These are phyloP conservation scores for Cryptoleucopteryx plumbea DNA, from an alignment of 2,113 vertebrate genomes.

Conservation along the genomic window DNA sequence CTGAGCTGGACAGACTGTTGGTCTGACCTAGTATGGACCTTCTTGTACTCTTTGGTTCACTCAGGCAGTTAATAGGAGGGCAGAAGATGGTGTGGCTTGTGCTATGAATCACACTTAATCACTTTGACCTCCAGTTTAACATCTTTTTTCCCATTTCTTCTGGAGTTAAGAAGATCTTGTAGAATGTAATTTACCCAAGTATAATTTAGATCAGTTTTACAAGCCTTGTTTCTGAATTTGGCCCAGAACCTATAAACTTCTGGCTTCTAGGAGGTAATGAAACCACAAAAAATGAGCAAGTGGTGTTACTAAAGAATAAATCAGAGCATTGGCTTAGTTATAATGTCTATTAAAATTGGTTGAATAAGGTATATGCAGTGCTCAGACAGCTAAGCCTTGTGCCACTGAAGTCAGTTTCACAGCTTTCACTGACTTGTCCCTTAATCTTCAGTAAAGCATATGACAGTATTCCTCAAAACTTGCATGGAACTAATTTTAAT, in stretches of 20 bases:
- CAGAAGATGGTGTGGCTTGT: neutral
- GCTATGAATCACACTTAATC: neutral
- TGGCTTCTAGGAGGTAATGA: conserved; percentile 1
- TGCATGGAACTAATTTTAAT: conserved; percentile 13
- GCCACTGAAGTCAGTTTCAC: neutral
- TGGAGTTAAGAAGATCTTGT: neutral
- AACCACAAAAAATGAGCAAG: neutral
- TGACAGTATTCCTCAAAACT: conserved; percentile 7
- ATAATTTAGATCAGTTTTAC: neutral
- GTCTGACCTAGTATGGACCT: neutral
- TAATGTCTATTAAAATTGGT: neutral
- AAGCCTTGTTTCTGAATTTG: conserved; percentile 26
- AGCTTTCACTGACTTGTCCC: neutral
- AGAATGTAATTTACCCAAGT: neutral
- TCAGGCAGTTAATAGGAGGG: neutral
- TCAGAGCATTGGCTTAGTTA: neutral
- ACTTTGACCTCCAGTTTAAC: neutral
- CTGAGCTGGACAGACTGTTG: neutral
- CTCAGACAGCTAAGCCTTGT: neutral
- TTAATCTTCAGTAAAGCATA: conserved; percentile 9
- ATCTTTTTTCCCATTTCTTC: neutral
- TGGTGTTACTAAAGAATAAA: conserved; percentile 22
- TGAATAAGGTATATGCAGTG: neutral
- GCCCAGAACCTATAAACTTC: neutral
- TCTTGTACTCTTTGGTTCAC: neutral